Evolutionary conservation across 2,888 invertebrate species (phyloP), one percentile per base, ranked within the genome.

Genomic region (Sesia bembeciformis): DNA sequence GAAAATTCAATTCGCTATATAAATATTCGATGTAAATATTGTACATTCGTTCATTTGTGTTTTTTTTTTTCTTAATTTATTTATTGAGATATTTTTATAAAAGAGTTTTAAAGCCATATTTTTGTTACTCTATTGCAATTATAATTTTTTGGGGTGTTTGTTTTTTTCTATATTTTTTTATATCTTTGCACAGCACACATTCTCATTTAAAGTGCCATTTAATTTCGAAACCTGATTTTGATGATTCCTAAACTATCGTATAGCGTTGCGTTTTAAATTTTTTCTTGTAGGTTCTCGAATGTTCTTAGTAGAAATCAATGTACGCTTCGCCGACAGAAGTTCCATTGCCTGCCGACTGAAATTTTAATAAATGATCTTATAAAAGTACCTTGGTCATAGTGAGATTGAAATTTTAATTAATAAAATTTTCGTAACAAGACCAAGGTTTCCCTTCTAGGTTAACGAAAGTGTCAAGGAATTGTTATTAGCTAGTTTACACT

Each of bases 11-110:
- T 81, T 80, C 41, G 77, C 72, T 81, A 78, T 82, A 79, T 81
- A 81, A 81, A 83, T 81, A 82, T 81, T 83, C 72, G 75, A 83
- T 87, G 88, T 89, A 88, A 88, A 89, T 89, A 88, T 82, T 89
- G 89, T 88, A 88, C 78, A 87, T 88, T 85, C 67, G 70, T 81
- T 80, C 63, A 72, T 75, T 81, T 76, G 51, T 60, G 56, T 58
- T 53, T 57, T 54, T 56, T 71, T 74, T 75, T 77, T 69, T 69
- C 71, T 70, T 84, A 78, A 81, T 83, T 87, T 83, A 87, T 89
- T 89, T 85, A 86, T 88, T 88, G 78, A 81, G 68, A 80, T 78
- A 72, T 78, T 82, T 67, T 74, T 79, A 79, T 69, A 74, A 54
- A 74, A 76, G 74, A 76, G 77, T 82, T 81, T 79, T 76, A 74